Base-by-base conservation (phyloP, 2,888 invertebrate species). In the Cheilosia scutellata region DNA sequence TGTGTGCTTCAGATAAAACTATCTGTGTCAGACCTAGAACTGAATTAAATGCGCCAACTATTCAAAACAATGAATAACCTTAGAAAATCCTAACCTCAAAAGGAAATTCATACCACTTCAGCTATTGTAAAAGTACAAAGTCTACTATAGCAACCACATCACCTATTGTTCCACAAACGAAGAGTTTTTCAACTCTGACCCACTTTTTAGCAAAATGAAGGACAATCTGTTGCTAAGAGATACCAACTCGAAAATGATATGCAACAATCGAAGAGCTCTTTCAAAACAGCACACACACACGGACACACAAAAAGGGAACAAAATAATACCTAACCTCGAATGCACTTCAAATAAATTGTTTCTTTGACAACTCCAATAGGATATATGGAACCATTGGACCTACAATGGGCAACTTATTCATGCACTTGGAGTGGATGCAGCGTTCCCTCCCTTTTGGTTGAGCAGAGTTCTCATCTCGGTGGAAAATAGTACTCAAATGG, bases 331-430 rank as follows among this genome's bases (percentile, higher is more conserved):
- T 37, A 71, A 66, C 40, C 31, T 55, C 79, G 49, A 77, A 57
- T 72, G 44, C 62, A 86, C 82, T 86, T 47, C 58, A 72, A 77
- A 82, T 82, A 82, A 82, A 76, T 80, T 76, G 75, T 53, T 82
- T 68, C 82, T 76, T 86, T 71, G 60, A 72, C n/a, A 62, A 66
- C 62, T 60, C 13, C 16, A 44, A 42, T 51, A n/a, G n/a, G n/a
- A n/a, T n/a, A n/a, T n/a, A n/a, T n/a, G n/a, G n/a, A n/a, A n/a
- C n/a, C n/a, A n/a, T n/a, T n/a, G n/a, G n/a, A n/a, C n/a, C n/a
- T n/a, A 51, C 68, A 68, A 71, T 49, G 49, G 60, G 25, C 25
- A 75, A 16, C 37, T 65, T 51, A 53, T 72, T 60, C 55, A 72
- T 66, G 62, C 66, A 82, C 62, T 68, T 42, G 25, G 29, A 11